Percentiles rank a stretch among this genome's conserved stretches.
Conservation (phyloP, 2,888 invertebrate species). For the Amphipyra tragopoginis region DNA sequence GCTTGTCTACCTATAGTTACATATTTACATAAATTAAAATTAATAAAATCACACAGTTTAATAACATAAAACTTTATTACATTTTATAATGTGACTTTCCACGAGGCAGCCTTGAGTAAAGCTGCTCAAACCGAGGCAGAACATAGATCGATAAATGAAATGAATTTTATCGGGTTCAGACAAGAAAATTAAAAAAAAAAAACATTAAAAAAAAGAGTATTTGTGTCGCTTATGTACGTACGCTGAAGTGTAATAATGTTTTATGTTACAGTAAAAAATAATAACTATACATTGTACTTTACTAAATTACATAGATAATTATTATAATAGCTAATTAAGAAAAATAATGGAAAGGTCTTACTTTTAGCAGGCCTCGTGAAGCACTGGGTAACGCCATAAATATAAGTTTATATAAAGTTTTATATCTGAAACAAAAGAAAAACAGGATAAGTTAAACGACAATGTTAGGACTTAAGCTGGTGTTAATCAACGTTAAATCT, state of each 20-base stretch:
- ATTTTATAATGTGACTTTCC: neutral
- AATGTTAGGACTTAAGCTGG: no score
- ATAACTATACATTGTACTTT: slow-evolving; percentile 22
- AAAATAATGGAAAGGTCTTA: slow-evolving; percentile 77
- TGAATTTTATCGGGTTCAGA: no score
- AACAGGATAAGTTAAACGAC: no score
- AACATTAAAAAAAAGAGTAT: no score
- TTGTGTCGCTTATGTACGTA: no score
- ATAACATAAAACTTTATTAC: neutral
- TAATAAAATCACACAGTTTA: neutral
- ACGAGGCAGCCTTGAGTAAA: neutral
- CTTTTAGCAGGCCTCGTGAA: slow-evolving; percentile 70
- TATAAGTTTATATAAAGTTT: slow-evolving; percentile 57
- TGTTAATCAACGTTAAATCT: no score
- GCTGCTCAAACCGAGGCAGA: neutral
- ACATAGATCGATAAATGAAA: no score
- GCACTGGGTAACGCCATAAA: slow-evolving; percentile 39
- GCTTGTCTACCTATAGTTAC: no score
- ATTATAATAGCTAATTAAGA: slow-evolving; percentile 23
- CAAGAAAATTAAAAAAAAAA: no score
- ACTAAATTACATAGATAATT: slow-evolving; percentile 8
- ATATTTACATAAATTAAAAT: neutral
- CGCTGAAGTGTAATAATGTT: slow-evolving; percentile 9
- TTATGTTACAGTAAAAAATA: neutral
- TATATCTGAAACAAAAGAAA: slow-evolving; percentile 84